Evolutionary conservation across 2,113 vertebrate species (phyloP).

Genomic region (Ammodytes dubius): DNA sequence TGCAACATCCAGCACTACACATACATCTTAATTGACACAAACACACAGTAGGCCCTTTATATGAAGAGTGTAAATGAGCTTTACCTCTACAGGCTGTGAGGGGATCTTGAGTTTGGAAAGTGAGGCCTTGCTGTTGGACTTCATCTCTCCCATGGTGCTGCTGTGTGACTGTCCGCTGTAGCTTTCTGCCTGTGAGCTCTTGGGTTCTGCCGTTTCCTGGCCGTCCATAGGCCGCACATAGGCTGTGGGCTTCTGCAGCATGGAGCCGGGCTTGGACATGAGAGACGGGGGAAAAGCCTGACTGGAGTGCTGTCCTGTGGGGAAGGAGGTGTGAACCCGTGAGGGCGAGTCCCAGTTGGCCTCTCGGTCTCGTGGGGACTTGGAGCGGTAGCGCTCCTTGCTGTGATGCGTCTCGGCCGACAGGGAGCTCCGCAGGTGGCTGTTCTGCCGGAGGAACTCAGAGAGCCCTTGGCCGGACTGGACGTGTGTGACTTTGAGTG

Average conservation of each 20-base stretch:
- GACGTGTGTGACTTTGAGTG: slow-evolving; percentile 93
- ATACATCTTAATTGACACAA: not conserved
- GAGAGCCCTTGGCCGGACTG: slow-evolving; percentile 91
- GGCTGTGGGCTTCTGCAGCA: slow-evolving; percentile 98
- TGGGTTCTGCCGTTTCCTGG: slow-evolving; percentile 96
- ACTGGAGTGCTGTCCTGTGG: slow-evolving; percentile 91
- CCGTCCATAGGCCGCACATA: slow-evolving; percentile 99
- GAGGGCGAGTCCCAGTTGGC: slow-evolving; percentile 98
- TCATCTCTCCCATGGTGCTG: slow-evolving; percentile 91
- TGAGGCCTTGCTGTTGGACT: slow-evolving; percentile 93
- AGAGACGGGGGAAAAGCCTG: slow-evolving; percentile 96
- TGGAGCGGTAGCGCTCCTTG: slow-evolving; percentile 95
- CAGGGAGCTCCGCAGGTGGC: slow-evolving; percentile 89
- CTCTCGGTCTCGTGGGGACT: slow-evolving; percentile 95
- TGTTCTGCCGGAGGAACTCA: slow-evolving; percentile 86
- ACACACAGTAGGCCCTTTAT: not conserved
- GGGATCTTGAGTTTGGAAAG: slow-evolving; percentile 98
- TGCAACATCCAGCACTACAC: not conserved
- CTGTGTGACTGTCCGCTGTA: slow-evolving; percentile 91
- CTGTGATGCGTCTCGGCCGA: slow-evolving; percentile 91
- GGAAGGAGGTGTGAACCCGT: slow-evolving; percentile 90
- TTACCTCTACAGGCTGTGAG: slow-evolving; percentile 94
- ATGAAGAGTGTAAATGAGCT: slow-evolving; percentile 14
- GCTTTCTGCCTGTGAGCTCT: slow-evolving; percentile 91
- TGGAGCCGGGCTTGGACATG: slow-evolving; percentile 95